These are phyloP conservation scores for Proteles cristata DNA, from an alignment of 2,113 vertebrate genomes.

Conservation along the genomic window DNA sequence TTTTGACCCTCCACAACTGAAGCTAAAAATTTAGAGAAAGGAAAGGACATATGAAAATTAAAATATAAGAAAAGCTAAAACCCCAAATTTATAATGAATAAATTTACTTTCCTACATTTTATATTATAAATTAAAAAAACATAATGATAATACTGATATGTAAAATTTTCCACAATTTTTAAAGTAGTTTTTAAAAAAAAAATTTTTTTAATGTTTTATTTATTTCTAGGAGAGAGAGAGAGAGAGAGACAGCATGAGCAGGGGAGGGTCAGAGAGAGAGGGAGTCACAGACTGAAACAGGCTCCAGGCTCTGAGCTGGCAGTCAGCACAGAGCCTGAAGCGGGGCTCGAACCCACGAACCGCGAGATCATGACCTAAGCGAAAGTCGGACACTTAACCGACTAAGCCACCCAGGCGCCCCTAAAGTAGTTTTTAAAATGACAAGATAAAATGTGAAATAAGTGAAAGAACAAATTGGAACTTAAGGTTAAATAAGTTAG, in stretches of 20 bases:
- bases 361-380: no score
- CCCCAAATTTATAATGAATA: constrained; percentile 12
- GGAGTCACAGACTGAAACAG: no score
- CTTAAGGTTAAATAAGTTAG: background rate
- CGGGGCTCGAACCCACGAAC: no score
- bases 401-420: no score
- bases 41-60: constrained; percentile 39
- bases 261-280: no score
- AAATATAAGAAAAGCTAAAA: constrained; percentile 44
- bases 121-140: background rate
- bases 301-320: no score
- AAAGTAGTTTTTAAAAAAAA: background rate
- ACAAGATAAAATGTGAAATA: constrained; percentile 37
- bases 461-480: background rate
- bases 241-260: no score
- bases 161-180: constrained; percentile 4
- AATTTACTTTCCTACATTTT: constrained; percentile 41
- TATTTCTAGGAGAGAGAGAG: no score
- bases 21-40: constrained; percentile 83
- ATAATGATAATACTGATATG: background rate
- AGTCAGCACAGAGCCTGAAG: no score
- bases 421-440: background rate
- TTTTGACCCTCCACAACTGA: constrained; percentile 89
- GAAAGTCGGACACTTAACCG: no score
- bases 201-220: no score